A percentile compares a stretch with the other conserved stretches of the same genome.
Conservation (phyloP, 2,888 invertebrate species). For the Orthonevra nobilis region DNA sequence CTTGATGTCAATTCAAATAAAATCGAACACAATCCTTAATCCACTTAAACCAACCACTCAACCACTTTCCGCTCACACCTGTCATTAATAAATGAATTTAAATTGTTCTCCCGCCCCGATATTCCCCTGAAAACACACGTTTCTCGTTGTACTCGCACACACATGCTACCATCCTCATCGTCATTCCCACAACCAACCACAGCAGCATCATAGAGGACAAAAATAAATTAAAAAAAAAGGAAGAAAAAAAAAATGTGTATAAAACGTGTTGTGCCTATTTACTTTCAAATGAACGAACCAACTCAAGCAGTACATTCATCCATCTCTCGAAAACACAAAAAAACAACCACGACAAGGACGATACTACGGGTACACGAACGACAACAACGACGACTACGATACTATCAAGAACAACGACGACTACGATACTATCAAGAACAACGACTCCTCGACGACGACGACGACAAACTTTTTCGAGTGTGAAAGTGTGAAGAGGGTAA, state of each 20-base stretch:
- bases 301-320: slow-evolving; percentile 59
- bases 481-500: slow-evolving; percentile 68
- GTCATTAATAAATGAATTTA: slow-evolving; percentile 70
- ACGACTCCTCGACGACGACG: slow-evolving; percentile 37
- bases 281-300: slow-evolving; percentile 57
- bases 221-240: background rate
- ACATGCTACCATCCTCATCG: background rate
- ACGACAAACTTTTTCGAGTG: slow-evolving; percentile 64
- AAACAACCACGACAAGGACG: slow-evolving; percentile 25
- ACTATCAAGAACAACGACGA: slow-evolving; percentile 41
- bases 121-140: background rate
- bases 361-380: no score
- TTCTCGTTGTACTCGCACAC: background rate
- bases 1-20: slow-evolving; percentile 66
- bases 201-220: slow-evolving; percentile 12
- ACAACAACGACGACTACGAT: slow-evolving; percentile 50
- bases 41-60: slow-evolving; percentile 67
- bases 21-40: slow-evolving; percentile 63
- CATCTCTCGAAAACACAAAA: slow-evolving; percentile 41
- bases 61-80: slow-evolving; percentile 67
- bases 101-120: slow-evolving; percentile 38
- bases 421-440: slow-evolving; percentile 54
- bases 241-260: slow-evolving; percentile 13
- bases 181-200: slow-evolving; percentile 34
- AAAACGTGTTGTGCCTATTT: slow-evolving; percentile 62